phyloP scores from a whole-genome alignment of 2,888 invertebrate genomes.

The Drosophila melanosoma region DNA sequence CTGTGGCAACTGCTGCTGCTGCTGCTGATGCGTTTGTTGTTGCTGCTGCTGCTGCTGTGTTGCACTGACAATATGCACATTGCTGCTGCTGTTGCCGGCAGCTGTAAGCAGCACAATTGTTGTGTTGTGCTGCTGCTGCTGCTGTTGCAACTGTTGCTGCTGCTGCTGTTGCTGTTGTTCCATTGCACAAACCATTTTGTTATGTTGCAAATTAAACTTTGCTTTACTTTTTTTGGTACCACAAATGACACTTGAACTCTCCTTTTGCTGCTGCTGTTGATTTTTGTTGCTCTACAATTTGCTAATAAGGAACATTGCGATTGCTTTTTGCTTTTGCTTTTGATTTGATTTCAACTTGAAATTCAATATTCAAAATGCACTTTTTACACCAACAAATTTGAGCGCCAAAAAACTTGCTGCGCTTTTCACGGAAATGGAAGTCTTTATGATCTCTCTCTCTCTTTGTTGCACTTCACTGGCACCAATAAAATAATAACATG shows the following conservation, averaged over 20 bases:
- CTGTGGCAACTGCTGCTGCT: slow-evolving; percentile 52
- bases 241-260: slow-evolving; percentile 81
- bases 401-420: slow-evolving; percentile 40
- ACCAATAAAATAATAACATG: slow-evolving; percentile 60
- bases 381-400: slow-evolving; percentile 45
- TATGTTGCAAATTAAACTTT: slow-evolving; percentile 41
- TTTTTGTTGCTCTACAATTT: slow-evolving; percentile 73
- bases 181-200: slow-evolving; percentile 85
- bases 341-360: slow-evolving; percentile 56
- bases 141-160: slow-evolving; percentile 57
- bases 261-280: slow-evolving; percentile 42
- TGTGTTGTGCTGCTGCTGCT: slow-evolving; percentile 71
- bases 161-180: slow-evolving; percentile 78
- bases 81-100: slow-evolving; percentile 47
- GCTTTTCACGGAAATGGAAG: slow-evolving; percentile 42
- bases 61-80: slow-evolving; percentile 62
- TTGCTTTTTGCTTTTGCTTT: slow-evolving; percentile 28
- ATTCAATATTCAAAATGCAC: slow-evolving; percentile 48
- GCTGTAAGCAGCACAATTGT: slow-evolving; percentile 77
- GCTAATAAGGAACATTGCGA: slow-evolving; percentile 83
- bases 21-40: slow-evolving; percentile 55
- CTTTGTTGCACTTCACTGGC: slow-evolving; percentile 69
- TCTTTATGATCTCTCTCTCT: slow-evolving; percentile 57
- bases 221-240: slow-evolving; percentile 70
- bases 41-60: slow-evolving; percentile 55